Conservation (phyloP, 2,797 vertebrate genomes). For the Hydrocynus forskahlii region DNA sequence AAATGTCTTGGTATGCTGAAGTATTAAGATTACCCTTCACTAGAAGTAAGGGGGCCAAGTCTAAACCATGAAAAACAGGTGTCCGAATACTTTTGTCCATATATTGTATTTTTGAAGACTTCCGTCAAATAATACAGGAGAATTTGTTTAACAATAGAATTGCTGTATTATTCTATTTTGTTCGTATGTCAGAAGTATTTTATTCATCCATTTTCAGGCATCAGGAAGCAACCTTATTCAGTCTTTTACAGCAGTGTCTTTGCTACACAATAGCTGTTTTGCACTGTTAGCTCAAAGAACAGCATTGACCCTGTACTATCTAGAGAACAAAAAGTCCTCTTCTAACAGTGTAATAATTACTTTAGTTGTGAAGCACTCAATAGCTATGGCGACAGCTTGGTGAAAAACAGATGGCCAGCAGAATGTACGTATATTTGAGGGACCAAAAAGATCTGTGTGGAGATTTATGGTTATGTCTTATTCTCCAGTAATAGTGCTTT, state of each 20-base stretch:
- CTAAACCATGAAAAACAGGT: too few species aligned
- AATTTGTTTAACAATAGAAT: background rate
- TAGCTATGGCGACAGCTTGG: background rate
- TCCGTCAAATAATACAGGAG: background rate
- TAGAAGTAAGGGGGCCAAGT: too few species aligned
- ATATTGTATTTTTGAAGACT: background rate
- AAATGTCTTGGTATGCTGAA: too few species aligned
- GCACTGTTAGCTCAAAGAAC: background rate
- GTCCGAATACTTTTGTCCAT: too few species aligned
- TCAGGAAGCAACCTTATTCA: background rate
- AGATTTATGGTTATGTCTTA: slow-evolving; percentile 48
- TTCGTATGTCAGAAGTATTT: background rate
- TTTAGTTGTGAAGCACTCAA: background rate
- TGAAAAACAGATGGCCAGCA: background rate
- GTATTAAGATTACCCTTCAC: too few species aligned
- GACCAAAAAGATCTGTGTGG: slow-evolving; percentile 5
- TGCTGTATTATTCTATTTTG: background rate
- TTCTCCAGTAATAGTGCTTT: slow-evolving; percentile 41
- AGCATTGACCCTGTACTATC: background rate
- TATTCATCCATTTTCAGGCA: background rate
- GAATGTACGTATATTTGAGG: slow-evolving; percentile 27
- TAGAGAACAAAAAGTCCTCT: background rate
- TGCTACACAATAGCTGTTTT: background rate
- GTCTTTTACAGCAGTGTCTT: background rate
- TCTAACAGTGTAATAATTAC: background rate